Conservation (phyloP, 64 coral and sea anemone genomes). For the Montipora capricornis region DNA sequence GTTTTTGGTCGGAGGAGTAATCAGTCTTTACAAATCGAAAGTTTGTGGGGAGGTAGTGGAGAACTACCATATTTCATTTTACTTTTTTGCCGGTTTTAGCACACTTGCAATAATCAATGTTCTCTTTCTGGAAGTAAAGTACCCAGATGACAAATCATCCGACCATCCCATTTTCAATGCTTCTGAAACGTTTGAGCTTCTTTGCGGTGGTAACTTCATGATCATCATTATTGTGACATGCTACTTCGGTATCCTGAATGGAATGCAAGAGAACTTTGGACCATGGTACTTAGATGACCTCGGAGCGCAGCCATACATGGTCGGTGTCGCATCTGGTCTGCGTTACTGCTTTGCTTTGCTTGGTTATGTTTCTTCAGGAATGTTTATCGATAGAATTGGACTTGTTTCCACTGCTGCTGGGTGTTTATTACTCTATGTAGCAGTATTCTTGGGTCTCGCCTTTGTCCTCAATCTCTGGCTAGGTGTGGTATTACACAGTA, state of each 20-base stretch:
- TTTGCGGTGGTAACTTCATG: slow-evolving; percentile 5
- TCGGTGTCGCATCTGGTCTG: slow-evolving; percentile 54
- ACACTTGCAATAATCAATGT: slow-evolving; percentile 27
- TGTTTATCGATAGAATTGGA: background rate
- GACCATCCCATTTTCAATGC: background rate
- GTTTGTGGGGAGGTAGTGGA: slow-evolving; percentile 62
- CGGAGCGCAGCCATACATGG: slow-evolving; percentile 38
- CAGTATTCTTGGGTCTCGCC: too few species aligned
- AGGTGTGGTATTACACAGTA: too few species aligned
- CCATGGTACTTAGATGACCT: slow-evolving; percentile 72
- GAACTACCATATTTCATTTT: slow-evolving; percentile 72
- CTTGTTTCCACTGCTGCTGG: too few species aligned
- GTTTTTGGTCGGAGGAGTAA: slow-evolving; percentile 65
- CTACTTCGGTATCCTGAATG: slow-evolving; percentile 47
- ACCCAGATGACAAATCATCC: background rate
- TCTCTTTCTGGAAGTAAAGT: slow-evolving; percentile 42
- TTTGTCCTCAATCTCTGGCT: too few species aligned
- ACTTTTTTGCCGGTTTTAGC: slow-evolving; percentile 75
- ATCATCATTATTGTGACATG: slow-evolving; percentile 29
- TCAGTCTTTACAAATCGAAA: slow-evolving; percentile 34
- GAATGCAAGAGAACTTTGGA: slow-evolving; percentile 54
- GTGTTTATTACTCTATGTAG: too few species aligned
- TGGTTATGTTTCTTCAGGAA: slow-evolving; percentile 30
- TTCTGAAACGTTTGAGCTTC: background rate
- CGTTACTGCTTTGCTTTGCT: slow-evolving; percentile 32